Evolutionary conservation across 2,113 vertebrate genomes (phyloP).

Genomic region (Pongo abelii): DNA sequence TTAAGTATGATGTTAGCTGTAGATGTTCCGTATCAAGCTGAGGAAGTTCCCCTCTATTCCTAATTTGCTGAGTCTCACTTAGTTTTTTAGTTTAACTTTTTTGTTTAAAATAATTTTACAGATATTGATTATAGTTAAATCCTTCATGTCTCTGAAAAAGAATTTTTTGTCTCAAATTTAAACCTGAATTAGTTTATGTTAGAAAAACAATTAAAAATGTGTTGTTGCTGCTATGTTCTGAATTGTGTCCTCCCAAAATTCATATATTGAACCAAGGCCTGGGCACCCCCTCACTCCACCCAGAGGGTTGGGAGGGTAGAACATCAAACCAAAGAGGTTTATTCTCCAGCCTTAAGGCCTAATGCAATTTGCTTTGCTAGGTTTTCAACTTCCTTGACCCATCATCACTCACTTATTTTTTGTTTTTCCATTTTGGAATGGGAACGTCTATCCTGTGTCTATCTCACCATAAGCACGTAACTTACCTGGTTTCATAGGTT

Average conservation of each 20-base stretch:
- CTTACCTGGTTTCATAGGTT: neutral
- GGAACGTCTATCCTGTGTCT: neutral
- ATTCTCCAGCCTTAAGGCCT: neutral
- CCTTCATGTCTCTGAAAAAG: constrained; percentile 24
- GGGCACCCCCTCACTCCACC: neutral
- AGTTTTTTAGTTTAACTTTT: constrained; percentile 28
- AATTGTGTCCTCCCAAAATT: neutral
- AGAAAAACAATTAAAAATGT: constrained; percentile 11
- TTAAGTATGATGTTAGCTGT: neutral
- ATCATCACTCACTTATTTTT: neutral
- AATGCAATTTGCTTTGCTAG: neutral
- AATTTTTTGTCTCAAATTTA: constrained; percentile 7
- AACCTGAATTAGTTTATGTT: constrained; percentile 1
- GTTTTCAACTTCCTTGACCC: neutral
- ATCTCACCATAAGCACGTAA: neutral
- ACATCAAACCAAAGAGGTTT: neutral
- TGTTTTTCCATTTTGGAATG: neutral
- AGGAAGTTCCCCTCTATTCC: neutral
- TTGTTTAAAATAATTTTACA: constrained; percentile 44
- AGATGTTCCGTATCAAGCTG: constrained; percentile 14
- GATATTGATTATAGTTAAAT: neutral
- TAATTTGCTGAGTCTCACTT: neutral
- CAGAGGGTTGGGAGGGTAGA: neutral
- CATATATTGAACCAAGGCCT: neutral
- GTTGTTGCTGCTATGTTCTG: neutral